Conservation (phyloP, 2,888 invertebrate genomes). For the Leistus spinibarbis region DNA sequence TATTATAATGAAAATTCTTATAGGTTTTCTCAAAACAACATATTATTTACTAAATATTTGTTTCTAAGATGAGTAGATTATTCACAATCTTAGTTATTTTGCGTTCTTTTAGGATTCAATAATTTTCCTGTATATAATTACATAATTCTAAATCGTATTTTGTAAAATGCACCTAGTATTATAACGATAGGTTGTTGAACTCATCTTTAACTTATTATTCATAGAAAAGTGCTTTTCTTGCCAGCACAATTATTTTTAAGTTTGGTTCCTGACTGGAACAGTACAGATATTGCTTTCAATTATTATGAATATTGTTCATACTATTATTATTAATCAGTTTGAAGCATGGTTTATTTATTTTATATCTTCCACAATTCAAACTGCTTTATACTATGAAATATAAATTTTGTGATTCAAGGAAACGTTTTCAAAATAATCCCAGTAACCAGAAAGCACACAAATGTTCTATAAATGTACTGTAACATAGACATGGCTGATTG, state of each 20-base stretch:
- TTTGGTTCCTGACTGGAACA: constrained; percentile 2
- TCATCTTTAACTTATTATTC: constrained; percentile 24
- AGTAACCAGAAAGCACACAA: background rate
- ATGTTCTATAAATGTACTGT: background rate
- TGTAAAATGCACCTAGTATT: background rate
- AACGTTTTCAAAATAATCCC: background rate
- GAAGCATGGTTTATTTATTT: too few relatives aligned
- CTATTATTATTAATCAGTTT: too few relatives aligned
- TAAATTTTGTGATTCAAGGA: background rate
- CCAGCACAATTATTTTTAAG: constrained; percentile 21
- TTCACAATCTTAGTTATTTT: too few relatives aligned
- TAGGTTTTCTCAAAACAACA: too few relatives aligned
- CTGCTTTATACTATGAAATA: too few relatives aligned
- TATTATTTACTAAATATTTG: too few relatives aligned
- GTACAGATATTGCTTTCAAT: background rate
- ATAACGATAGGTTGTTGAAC: constrained; percentile 20
- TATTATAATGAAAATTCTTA: too few relatives aligned
- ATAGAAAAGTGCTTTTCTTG: constrained; percentile 23
- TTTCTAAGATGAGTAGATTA: too few relatives aligned
- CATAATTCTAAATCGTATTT: background rate
- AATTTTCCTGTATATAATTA: too few relatives aligned
- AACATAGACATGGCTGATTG: background rate
- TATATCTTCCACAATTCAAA: too few relatives aligned
- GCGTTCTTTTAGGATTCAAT: too few relatives aligned
- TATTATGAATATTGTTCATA: background rate